Evolutionary conservation across 1,140 invertebrate genomes (phyloP).

Genomic region (Monochamus saltuarius): DNA sequence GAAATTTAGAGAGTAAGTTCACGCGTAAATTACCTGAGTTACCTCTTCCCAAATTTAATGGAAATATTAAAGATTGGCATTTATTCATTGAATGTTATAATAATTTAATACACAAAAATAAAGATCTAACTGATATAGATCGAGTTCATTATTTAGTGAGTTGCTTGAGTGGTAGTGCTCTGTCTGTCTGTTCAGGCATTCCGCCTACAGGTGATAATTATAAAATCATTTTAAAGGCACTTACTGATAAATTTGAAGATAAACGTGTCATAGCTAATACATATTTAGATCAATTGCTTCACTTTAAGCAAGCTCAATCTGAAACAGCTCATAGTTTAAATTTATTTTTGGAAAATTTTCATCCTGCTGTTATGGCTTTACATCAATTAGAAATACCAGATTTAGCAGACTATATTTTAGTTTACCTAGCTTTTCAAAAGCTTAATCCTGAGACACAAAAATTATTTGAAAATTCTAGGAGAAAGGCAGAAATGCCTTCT

Average conservation of each 20-base stretch:
- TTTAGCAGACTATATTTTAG: slow-evolving; percentile 6
- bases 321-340: not conserved
- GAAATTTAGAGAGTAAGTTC: too few species aligned
- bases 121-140: slow-evolving; percentile 5
- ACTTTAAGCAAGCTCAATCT: not conserved
- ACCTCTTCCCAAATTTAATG: too few species aligned
- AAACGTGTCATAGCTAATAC: slow-evolving; percentile 5
- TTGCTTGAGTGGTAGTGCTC: slow-evolving; percentile 3
- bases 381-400: not conserved
- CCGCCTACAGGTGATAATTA: slow-evolving; percentile 9
- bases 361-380: slow-evolving; percentile 3
- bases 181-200: slow-evolving; percentile 4
- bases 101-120: slow-evolving; percentile 14
- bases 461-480: slow-evolving; percentile 7
- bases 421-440: not conserved
- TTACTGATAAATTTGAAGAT: slow-evolving; percentile 1
- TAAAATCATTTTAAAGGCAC: not conserved
- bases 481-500: not conserved
- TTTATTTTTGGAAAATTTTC: slow-evolving; percentile 14
- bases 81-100: not conserved
- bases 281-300: not conserved
- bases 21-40: too few species aligned
- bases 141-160: slow-evolving; percentile 8
- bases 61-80: too few species aligned
- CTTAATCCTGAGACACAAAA: not conserved